Conservation (phyloP, 2,113 vertebrate species). For the Atlantisia rogersi region DNA sequence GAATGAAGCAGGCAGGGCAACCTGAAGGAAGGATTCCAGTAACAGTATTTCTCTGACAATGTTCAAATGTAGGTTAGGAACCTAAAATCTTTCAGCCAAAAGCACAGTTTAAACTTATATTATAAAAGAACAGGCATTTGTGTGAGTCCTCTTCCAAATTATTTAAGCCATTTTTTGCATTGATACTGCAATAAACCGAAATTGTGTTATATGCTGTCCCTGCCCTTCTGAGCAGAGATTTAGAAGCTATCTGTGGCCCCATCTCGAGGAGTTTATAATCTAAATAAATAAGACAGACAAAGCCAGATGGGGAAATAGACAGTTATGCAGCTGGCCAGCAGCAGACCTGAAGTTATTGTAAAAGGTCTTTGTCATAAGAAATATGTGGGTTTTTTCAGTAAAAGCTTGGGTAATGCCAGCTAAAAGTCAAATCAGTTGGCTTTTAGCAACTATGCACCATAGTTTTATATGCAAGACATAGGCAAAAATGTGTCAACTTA, state of each 20-base stretch:
- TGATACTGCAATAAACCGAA: background rate
- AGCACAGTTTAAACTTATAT: background rate
- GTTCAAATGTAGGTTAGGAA: background rate
- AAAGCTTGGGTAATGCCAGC: background rate
- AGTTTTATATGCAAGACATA: background rate
- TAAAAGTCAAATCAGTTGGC: background rate
- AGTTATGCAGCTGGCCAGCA: background rate
- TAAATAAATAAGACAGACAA: background rate
- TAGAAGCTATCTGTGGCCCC: background rate
- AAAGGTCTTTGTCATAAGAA: background rate
- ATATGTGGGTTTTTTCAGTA: fast-evolving
- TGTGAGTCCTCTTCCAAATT: background rate
- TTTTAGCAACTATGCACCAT: background rate
- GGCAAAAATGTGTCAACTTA: background rate
- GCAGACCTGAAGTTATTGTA: background rate
- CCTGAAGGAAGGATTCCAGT: background rate
- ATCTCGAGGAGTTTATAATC: background rate
- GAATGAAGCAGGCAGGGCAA: background rate
- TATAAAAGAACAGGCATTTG: background rate
- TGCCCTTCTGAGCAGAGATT: background rate
- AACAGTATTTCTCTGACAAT: background rate
- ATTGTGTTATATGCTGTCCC: background rate
- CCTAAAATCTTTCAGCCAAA: background rate
- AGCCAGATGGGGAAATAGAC: background rate
- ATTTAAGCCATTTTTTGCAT: background rate